A percentile compares a stretch with the other conserved stretches of the same genome.
Conservation (phyloP, 1,140 invertebrate genomes). For the Idris sp. region DNA sequence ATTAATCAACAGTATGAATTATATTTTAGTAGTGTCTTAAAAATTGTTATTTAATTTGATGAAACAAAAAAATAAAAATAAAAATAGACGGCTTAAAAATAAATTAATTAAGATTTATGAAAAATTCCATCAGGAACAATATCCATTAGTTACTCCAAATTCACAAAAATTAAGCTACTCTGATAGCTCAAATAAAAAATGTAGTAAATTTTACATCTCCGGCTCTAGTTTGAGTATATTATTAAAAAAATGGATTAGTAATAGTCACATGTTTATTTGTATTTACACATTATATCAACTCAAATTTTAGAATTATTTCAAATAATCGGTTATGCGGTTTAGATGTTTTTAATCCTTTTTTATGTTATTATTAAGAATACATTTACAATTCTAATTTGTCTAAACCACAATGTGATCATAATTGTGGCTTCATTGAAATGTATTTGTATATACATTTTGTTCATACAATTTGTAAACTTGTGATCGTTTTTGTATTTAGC, state of each 20-base stretch:
- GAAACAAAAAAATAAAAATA: no score
- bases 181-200: constrained; percentile 31
- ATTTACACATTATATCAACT: constrained; percentile 32
- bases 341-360: constrained; percentile 19
- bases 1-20: no score
- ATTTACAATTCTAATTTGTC: constrained; percentile 41
- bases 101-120: no score
- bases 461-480: constrained; percentile 31
- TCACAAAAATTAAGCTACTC: constrained; percentile 30
- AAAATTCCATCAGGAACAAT: no score
- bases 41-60: no score
- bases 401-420: constrained; percentile 23
- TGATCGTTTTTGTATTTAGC: constrained; percentile 37
- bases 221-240: constrained; percentile 16
- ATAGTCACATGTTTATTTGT: constrained; percentile 15
- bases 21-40: no score
- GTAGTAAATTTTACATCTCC: constrained; percentile 2
- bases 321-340: constrained; percentile 12
- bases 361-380: constrained; percentile 15
- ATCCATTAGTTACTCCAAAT: no score
- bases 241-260: constrained; percentile 34
- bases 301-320: constrained; percentile 23
- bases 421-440: constrained; percentile 18
- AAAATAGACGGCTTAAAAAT: no score
- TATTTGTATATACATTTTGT: constrained; percentile 34